Evolutionary conservation across 2,113 vertebrate species (phyloP).

Genomic region (Vulpes lagopus): DNA sequence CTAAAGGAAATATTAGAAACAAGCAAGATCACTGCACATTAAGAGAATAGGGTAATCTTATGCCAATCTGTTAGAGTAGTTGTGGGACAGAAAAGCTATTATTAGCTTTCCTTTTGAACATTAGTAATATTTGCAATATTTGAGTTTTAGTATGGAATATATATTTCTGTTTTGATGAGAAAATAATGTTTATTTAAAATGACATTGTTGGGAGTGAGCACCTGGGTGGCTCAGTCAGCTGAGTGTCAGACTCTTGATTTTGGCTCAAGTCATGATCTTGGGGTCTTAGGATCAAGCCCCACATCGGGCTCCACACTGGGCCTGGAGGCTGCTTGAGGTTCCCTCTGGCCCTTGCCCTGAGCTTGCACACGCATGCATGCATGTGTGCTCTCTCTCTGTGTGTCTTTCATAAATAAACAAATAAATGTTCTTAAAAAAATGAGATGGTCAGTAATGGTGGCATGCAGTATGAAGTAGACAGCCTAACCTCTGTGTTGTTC

Average conservation of each 20-base stretch:
- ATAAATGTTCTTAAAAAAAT: background rate
- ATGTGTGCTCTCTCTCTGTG: too few relatives aligned
- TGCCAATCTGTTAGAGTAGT: background rate
- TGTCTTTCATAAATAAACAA: too few relatives aligned
- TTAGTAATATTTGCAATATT: background rate
- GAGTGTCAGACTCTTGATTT: background rate
- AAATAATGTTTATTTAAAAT: background rate
- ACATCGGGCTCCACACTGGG: background rate
- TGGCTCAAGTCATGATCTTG: background rate
- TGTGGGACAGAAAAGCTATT: background rate
- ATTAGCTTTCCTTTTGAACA: background rate
- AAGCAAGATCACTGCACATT: background rate
- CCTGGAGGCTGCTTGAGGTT: background rate
- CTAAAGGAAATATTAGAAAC: background rate
- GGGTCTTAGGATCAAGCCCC: background rate
- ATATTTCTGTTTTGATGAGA: background rate
- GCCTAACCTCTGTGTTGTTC: background rate
- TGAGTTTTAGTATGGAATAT: background rate
- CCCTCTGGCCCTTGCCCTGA: background rate
- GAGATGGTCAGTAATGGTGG: background rate
- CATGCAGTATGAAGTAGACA: accelerated
- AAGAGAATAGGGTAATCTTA: background rate
- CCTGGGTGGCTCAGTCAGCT: background rate
- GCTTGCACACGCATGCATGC: too few relatives aligned
- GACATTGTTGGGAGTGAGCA: background rate